Evolutionary conservation across 2,888 invertebrate species (phyloP), one percentile per base, ranked within the genome.

Genomic region (Saturnia japonica): DNA sequence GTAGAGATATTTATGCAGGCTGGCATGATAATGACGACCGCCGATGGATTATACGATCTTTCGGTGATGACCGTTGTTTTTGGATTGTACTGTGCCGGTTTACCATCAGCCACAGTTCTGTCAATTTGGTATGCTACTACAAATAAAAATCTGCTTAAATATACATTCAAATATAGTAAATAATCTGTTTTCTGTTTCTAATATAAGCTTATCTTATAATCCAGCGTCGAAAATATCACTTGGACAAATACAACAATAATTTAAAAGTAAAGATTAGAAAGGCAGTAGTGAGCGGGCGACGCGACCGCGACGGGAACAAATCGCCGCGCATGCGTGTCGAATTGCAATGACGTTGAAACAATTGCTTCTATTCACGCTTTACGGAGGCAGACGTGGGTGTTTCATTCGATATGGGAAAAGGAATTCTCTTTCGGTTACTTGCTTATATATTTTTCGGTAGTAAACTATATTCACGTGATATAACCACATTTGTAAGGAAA

Each of bases 231-330:
- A 74, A 57, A 71, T 64, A 64, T 64, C n/a, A 70, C 43, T 67
- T 60, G 64, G 71, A 69, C 71, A 68, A 76, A 74, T 77, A 78
- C 78, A 78, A 78, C 75, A 76, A 71, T 68, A 62, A 62, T 77
- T 74, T 76, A 72, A 77, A 77, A 70, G 77, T 77, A 82, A 81
- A 84, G 86, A 91, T 92, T 91, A 91, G 91, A 92, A 91, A 91
- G 91, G 87, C 77, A 84, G 87, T 84, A 85, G 85, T 79, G 74
- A 82, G 80, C 85, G 86, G 88, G 82, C 83, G 89, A 89, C 91
- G 84, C 87, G 85, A 84, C 91, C 89, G 82, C 83, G 89, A 89
- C 91, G 84, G 87, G 85, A 84, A 91, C 89, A 86, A 92, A 93
- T 93, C 84, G 82, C 67, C 73, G 82, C 82, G 88, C 91, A 89